Evolutionary conservation across 2,113 vertebrate species (phyloP), one percentile per base, ranked within the genome.

Genomic region (Ardeotis arabs): DNA sequence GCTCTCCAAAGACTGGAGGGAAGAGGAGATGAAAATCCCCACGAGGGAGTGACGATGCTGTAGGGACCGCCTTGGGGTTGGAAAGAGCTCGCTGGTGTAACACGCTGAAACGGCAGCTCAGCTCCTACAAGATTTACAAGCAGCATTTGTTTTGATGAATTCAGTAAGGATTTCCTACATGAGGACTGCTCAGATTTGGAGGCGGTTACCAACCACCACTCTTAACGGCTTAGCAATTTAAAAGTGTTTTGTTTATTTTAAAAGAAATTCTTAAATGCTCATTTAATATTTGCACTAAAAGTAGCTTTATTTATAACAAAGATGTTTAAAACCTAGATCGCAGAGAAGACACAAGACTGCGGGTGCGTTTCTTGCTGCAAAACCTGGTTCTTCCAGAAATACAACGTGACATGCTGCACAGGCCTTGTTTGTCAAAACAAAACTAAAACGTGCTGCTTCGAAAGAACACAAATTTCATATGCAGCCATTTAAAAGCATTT

Each of bases 41-140:
- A 9, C 0, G 0, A 74, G 47, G 50, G 31, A 84, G 60, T 10
- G 19, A 27, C 3, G 1, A 29, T 21, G 67, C 15, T 56, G 11
- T 19, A 44, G 58, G 23, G 25, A 81, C 28, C 1, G 1, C 33
- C 14, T 16, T 63, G 37, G 10, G 37, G 8, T 8, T 53, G 37
- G 37, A 45, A 58, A n/a, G 44, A 39, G 25, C 55, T 75, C 49
- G 6, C 27, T 16, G 33, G 55, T 58, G 28, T 16, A 53, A 70
- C 3, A 37, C 14, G 35, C 21, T 47, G 44, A 75, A 81, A 27
- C 18, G 44, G 14, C 4, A 76, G 25, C 44, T 64, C 69, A 53
- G 50, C 3, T 70, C 19, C 50, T 52, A 58, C 29, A 17, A 28
- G 19, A n/a, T 7, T 41, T 20, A 53, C 23, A 31, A 63, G 7